Conservation (phyloP, 2,888 invertebrate species). For the Idaea biselata region DNA sequence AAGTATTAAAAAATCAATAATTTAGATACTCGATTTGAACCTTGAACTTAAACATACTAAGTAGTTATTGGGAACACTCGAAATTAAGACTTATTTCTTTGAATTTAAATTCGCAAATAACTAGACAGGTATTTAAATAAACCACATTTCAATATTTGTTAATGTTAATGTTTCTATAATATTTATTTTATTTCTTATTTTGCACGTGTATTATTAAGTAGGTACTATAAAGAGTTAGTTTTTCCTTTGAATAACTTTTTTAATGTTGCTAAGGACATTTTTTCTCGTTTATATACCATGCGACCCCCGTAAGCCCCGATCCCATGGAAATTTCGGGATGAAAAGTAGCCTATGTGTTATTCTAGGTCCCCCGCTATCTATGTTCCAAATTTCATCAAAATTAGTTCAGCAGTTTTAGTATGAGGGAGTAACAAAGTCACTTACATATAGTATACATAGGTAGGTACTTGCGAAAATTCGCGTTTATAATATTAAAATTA, state of each 20-base stretch:
- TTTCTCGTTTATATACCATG: too few relatives aligned
- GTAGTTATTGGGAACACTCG: not conserved
- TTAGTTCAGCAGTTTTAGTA: too few relatives aligned
- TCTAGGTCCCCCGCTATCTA: too few relatives aligned
- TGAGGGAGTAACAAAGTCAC: too few relatives aligned
- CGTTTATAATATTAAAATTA: too few relatives aligned
- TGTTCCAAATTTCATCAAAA: too few relatives aligned
- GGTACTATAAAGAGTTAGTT: not conserved
- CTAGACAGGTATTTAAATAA: not conserved
- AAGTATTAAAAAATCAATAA: not conserved
- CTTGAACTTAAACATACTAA: not conserved
- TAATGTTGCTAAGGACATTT: not conserved
- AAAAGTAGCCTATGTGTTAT: too few relatives aligned
- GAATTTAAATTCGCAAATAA: not conserved
- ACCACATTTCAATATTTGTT: not conserved
- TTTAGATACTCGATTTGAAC: not conserved
- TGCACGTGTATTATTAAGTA: not conserved
- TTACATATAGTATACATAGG: too few relatives aligned
- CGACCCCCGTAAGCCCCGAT: too few relatives aligned
- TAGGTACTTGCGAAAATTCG: too few relatives aligned
- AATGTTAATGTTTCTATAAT: not conserved
- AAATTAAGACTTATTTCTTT: not conserved
- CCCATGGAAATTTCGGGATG: too few relatives aligned
- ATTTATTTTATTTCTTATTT: not conserved
- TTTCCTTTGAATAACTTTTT: not conserved